phyloP scores from a whole-genome alignment of 2,113 vertebrate species.

The Cephalopholis sonnerati region DNA sequence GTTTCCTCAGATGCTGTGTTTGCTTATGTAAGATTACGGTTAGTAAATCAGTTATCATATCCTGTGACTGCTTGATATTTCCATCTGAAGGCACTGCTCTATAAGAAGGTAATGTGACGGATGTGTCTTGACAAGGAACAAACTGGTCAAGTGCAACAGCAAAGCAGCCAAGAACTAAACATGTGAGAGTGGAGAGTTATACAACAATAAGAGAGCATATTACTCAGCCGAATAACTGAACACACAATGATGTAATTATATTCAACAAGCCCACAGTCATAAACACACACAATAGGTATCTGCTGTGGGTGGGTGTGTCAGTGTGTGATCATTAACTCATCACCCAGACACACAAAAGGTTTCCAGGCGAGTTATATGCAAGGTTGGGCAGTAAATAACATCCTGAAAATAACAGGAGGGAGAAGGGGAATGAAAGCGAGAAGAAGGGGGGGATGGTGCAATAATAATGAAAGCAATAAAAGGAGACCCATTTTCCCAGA shows the following conservation, averaged over 20 bases:
- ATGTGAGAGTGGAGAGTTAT: slow-evolving; percentile 2
- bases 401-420: slow-evolving; percentile 40
- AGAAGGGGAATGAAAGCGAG: slow-evolving; percentile 25
- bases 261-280: slow-evolving; percentile 3
- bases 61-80: slow-evolving; percentile 64
- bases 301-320: slow-evolving; percentile 30
- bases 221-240: slow-evolving; percentile 13
- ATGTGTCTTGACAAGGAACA: slow-evolving; percentile 66
- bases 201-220: slow-evolving; percentile 20
- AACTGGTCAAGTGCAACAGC: slow-evolving; percentile 37
- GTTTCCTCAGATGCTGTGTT: slow-evolving; percentile 19
- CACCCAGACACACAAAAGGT: slow-evolving; percentile 42
- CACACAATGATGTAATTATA: slow-evolving; percentile 10
- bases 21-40: slow-evolving; percentile 60
- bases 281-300: slow-evolving; percentile 26
- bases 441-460: slow-evolving; percentile 39
- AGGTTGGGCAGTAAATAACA: slow-evolving; percentile 58
- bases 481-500: slow-evolving; percentile 64
- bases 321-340: slow-evolving; percentile 57
- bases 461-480: slow-evolving; percentile 78
- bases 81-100: slow-evolving; percentile 40
- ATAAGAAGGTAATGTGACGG: slow-evolving; percentile 63
- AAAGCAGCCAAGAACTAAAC: slow-evolving; percentile 18
- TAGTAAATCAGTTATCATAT: slow-evolving; percentile 52
- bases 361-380: slow-evolving; percentile 38